These are phyloP conservation scores for Fragum fragum DNA, from an alignment of 2,888 invertebrate species.

Conservation along the genomic window DNA sequence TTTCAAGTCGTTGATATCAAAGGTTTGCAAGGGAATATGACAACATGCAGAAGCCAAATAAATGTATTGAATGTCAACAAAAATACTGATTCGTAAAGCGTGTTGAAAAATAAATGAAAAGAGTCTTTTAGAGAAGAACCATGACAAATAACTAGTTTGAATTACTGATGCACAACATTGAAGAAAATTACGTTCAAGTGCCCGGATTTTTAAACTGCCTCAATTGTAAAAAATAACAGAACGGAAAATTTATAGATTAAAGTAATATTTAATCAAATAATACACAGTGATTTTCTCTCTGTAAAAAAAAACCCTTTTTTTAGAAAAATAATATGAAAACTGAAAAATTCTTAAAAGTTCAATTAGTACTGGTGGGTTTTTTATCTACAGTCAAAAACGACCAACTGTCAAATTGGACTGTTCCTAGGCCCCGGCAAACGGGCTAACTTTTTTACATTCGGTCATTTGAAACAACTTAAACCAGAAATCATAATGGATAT, in stretches of 20 bases:
- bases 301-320: neutral
- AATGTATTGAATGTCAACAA: slow-evolving; percentile 13
- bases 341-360: too few relatives aligned
- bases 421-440: too few relatives aligned
- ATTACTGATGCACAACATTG: slow-evolving; percentile 75
- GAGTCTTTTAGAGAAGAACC: slow-evolving; percentile 32
- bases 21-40: slow-evolving; percentile 15
- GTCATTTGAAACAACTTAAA: too few relatives aligned
- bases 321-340: neutral
- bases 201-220: slow-evolving; percentile 65
- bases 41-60: slow-evolving; percentile 11
- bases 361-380: neutral
- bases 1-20: neutral
- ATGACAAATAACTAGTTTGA: slow-evolving; percentile 51
- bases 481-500: too few relatives aligned
- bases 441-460: too few relatives aligned
- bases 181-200: slow-evolving; percentile 72
- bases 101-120: slow-evolving; percentile 10
- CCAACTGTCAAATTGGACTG: too few relatives aligned
- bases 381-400: neutral
- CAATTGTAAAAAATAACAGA: neutral
- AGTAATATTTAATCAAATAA: neutral
- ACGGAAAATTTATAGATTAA: slow-evolving; percentile 7
- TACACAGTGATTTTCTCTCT: neutral
- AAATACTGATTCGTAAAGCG: slow-evolving; percentile 1